These are phyloP conservation scores for Chaenogobius annularis DNA, from an alignment of 2,113 vertebrate genomes.

Conservation along the genomic window DNA sequence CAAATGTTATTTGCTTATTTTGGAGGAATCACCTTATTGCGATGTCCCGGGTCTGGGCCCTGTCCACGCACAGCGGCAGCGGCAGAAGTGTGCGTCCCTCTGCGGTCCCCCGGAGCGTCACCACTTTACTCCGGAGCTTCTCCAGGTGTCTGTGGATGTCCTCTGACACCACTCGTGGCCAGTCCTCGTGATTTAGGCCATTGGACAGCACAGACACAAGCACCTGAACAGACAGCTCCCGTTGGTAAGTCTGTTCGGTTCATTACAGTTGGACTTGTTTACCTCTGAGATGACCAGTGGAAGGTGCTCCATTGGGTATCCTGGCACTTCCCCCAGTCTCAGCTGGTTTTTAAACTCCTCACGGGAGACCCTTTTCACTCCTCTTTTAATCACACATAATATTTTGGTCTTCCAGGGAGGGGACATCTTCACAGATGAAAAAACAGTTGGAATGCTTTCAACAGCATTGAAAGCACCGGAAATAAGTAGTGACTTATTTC, in stretches of 20 bases:
- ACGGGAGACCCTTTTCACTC: constrained; percentile 44
- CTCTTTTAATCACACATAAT: constrained; percentile 74
- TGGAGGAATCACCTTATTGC: constrained; percentile 42
- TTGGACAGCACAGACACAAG: constrained; percentile 69
- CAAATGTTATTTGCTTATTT: neutral
- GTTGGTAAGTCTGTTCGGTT: neutral
- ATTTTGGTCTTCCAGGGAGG: constrained; percentile 75
- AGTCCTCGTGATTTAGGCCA: constrained; percentile 69
- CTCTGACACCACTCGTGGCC: constrained; percentile 67
- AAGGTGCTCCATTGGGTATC: constrained; percentile 77
- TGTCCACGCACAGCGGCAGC: constrained; percentile 55
- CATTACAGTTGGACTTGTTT: neutral
- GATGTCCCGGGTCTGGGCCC: constrained; percentile 34
- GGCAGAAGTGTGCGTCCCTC: constrained; percentile 69
- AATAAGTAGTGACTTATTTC: constrained; percentile 82
- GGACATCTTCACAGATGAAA: constrained; percentile 61
- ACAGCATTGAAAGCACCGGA: constrained; percentile 74
- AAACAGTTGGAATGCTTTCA: constrained; percentile 77
- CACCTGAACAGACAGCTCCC: constrained; percentile 43
- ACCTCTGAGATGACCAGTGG: constrained; percentile 78
- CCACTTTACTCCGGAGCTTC: constrained; percentile 66
- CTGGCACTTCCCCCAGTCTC: constrained; percentile 67
- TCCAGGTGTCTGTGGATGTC: constrained; percentile 69
- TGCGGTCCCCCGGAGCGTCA: constrained; percentile 63
- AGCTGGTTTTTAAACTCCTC: constrained; percentile 62